Evolutionary conservation across 1,140 invertebrate species (phyloP).

Genomic region (Periplaneta americana): DNA sequence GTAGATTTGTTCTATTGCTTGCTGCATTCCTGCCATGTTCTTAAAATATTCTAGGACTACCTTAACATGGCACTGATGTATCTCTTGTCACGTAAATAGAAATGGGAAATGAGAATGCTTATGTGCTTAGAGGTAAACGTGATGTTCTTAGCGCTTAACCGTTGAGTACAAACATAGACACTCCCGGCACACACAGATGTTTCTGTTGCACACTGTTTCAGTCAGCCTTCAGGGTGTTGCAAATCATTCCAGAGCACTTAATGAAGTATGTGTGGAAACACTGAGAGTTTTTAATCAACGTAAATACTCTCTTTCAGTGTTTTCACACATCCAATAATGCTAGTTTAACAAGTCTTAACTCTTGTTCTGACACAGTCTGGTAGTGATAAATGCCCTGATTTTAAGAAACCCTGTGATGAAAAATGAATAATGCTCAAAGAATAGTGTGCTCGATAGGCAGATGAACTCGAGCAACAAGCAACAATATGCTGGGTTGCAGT

Average conservation of each 20-base stretch:
- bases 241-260: background rate
- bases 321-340: background rate
- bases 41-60: background rate
- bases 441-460: background rate
- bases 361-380: background rate
- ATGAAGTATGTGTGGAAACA: background rate
- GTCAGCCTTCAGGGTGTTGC: background rate
- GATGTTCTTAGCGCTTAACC: background rate
- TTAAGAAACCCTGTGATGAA: background rate
- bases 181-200: background rate
- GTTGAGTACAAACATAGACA: background rate
- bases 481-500: conserved; percentile 13
- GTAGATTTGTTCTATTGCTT: background rate
- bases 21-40: background rate
- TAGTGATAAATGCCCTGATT: background rate
- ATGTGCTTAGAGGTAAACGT: background rate
- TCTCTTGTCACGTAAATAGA: background rate
- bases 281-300: background rate
- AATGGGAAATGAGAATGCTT: background rate
- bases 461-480: background rate
- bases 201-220: background rate
- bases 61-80: background rate
- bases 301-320: background rate
- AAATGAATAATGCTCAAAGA: conserved; percentile 10
- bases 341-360: background rate